Conservation (phyloP, 2,113 vertebrate species). For the Glareola pratincola region DNA sequence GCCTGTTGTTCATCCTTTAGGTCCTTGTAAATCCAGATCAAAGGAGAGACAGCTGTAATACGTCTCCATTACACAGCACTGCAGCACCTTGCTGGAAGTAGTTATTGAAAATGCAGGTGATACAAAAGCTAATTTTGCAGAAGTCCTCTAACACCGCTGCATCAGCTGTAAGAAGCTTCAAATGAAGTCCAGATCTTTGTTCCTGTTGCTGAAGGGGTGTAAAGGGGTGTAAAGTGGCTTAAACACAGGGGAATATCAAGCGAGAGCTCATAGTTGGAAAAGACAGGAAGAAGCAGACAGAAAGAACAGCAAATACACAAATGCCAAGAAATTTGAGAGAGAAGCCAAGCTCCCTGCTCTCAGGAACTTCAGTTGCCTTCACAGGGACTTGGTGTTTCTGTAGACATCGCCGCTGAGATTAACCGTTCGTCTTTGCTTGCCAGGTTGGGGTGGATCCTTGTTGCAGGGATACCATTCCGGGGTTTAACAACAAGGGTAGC, state of each 20-base stretch:
- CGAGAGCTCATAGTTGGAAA: not conserved
- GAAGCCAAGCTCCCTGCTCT: not conserved
- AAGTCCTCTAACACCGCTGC: not conserved
- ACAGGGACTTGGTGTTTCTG: accelerated
- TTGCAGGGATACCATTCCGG: accelerated
- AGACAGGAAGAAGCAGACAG: not conserved
- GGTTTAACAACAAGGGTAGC: not conserved
- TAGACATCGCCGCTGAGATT: accelerated
- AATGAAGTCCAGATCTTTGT: accelerated
- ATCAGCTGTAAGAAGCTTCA: accelerated
- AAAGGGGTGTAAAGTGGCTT: not conserved
- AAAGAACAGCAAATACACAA: not conserved
- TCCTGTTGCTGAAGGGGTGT: accelerated
- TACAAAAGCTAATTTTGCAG: not conserved
- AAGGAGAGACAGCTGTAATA: not conserved
- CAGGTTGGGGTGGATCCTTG: accelerated
- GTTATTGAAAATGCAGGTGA: constrained; percentile 3
- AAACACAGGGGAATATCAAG: accelerated
- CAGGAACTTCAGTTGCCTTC: not conserved
- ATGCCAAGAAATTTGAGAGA: not conserved
- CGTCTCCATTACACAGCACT: not conserved
- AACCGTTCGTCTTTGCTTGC: accelerated
- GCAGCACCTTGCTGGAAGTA: not conserved
- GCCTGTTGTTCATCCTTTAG: not conserved
- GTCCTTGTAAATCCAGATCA: constrained; percentile 23